A percentile compares a stretch with the other conserved stretches of the same genome.
phyloP scores from a whole-genome alignment of 2,888 invertebrate species.

The Phasia obesa region DNA sequence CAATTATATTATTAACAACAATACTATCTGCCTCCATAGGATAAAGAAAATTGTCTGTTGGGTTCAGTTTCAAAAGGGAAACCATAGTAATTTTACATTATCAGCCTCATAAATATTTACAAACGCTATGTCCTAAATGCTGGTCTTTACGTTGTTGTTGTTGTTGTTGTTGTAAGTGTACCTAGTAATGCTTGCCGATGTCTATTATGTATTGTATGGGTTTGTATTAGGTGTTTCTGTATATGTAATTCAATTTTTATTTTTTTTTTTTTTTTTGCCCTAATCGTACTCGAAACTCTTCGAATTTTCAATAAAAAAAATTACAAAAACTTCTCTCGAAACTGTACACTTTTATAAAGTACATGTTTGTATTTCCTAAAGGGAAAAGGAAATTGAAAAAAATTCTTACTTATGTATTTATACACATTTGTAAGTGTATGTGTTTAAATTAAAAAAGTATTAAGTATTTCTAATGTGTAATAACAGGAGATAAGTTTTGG shows the following conservation, averaged over 20 bases:
- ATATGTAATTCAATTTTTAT: slow-evolving; percentile 21
- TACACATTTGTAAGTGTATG: neutral
- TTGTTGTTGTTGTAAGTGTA: slow-evolving; percentile 10
- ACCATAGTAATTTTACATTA: slow-evolving; percentile 27
- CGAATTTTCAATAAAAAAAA: slow-evolving; percentile 12
- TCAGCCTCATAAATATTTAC: slow-evolving; percentile 29
- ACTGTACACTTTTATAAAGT: slow-evolving; percentile 17
- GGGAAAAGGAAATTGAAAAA: slow-evolving; percentile 64
- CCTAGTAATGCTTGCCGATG: slow-evolving; percentile 1
- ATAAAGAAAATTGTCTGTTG: neutral
- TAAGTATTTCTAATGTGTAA: neutral
- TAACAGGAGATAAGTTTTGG: neutral
- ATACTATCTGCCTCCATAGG: too few relatives aligned
- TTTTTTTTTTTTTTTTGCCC: slow-evolving; percentile 12
- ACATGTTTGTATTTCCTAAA: slow-evolving; percentile 51
- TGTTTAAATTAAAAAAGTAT: neutral
- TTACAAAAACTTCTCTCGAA: slow-evolving; percentile 7
- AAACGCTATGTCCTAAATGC: slow-evolving; percentile 27
- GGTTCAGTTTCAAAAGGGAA: neutral
- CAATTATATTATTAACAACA: too few relatives aligned
- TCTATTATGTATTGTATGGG: slow-evolving; percentile 1
- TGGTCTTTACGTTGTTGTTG: slow-evolving; percentile 8
- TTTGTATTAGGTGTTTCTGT: slow-evolving; percentile 8
- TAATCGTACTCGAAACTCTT: slow-evolving; percentile 38
- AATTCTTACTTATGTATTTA: slow-evolving; percentile 10